A percentile compares a stretch with the other conserved stretches of the same genome.
These are phyloP conservation scores for Polyodon spathula DNA, from an alignment of 2,113 vertebrate genomes.

Conservation along the genomic window DNA sequence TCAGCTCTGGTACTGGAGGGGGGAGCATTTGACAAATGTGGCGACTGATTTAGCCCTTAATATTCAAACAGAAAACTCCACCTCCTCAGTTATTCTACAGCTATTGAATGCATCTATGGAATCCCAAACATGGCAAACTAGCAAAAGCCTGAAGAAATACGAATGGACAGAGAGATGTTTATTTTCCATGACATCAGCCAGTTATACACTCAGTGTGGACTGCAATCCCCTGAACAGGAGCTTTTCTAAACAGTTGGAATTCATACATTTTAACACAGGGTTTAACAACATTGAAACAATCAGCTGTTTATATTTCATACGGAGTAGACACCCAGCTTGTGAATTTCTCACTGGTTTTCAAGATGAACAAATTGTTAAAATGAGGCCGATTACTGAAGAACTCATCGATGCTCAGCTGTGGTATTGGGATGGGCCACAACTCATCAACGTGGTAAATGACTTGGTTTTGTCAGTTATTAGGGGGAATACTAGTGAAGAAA, in stretches of 20 bases:
- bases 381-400: neutral
- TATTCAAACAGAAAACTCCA: neutral
- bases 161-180: neutral
- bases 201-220: neutral
- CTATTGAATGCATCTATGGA: no score
- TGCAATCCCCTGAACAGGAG: neutral
- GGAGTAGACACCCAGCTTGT: neutral
- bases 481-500: neutral
- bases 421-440: neutral
- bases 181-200: neutral
- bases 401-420: neutral
- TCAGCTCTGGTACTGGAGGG: neutral
- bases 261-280: neutral
- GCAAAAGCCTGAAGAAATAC: neutral
- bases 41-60: neutral
- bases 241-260: no score
- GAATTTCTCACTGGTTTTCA: neutral
- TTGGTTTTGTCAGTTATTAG: neutral
- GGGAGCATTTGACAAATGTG: neutral
- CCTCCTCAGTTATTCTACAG: no score
- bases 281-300: neutral
- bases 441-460: neutral
- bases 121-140: no score
- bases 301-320: neutral
- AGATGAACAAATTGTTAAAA: neutral